These are phyloP conservation scores for Pedionomus torquatus DNA, from an alignment of 2,113 vertebrate species.

Conservation along the genomic window DNA sequence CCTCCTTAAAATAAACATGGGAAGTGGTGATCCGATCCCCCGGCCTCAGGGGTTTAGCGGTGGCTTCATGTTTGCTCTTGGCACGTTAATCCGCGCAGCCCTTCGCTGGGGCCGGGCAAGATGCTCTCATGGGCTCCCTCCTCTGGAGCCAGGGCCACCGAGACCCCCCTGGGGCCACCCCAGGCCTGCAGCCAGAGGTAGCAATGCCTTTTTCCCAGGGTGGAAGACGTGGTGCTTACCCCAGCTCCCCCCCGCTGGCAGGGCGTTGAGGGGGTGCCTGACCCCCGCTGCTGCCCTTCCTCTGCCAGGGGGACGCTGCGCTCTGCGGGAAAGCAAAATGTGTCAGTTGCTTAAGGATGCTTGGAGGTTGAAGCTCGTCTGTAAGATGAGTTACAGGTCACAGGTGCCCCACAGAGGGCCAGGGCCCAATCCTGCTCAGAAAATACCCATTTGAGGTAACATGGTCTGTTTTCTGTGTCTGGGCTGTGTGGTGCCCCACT, in stretches of 20 bases:
- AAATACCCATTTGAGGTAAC: not conserved
- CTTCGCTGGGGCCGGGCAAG: accelerated
- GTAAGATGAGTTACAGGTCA: no score
- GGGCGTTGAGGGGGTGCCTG: accelerated
- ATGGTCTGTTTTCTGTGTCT: accelerated
- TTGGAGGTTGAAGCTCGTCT: accelerated
- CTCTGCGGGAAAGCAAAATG: accelerated
- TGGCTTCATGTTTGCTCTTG: not conserved
- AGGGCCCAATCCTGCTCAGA: accelerated
- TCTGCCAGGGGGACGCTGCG: accelerated
- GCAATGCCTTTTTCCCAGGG: no score
- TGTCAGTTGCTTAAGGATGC: accelerated
- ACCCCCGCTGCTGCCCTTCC: not conserved
- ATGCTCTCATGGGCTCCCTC: not conserved
- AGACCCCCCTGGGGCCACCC: not conserved
- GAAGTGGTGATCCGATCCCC: not conserved
- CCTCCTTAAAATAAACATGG: slow-evolving; percentile 56
- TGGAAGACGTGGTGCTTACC: accelerated
- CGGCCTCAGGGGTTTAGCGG: not conserved
- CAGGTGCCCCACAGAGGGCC: accelerated
- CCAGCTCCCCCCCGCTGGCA: accelerated
- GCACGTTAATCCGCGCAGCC: not conserved
- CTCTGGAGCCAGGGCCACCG: accelerated
- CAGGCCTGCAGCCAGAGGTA: not conserved
- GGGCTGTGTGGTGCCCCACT: accelerated